These are phyloP conservation scores for Plagiodera versicolora DNA, from an alignment of 2,888 invertebrate genomes.

Conservation along the genomic window DNA sequence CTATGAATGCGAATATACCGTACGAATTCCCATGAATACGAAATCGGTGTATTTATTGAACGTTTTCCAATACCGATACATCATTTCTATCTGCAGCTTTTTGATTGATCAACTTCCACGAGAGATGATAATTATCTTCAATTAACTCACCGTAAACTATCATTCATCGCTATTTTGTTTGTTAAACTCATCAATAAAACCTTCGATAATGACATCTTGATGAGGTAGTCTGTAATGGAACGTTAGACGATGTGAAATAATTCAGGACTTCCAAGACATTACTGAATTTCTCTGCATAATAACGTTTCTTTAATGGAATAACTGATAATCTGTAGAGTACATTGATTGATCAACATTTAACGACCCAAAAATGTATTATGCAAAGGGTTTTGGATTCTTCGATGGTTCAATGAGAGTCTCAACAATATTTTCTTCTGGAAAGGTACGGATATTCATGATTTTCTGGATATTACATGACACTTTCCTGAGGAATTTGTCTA, in stretches of 20 bases:
- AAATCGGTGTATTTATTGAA: background rate
- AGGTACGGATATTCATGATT: too few relatives aligned
- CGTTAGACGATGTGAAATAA: background rate
- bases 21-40: constrained; percentile 15
- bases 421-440: too few relatives aligned
- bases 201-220: background rate
- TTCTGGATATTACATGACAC: too few relatives aligned
- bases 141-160: too few relatives aligned
- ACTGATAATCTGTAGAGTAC: background rate
- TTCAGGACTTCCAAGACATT: background rate
- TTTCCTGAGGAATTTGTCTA: too few relatives aligned
- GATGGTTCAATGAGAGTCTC: too few relatives aligned
- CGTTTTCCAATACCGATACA: too few relatives aligned
- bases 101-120: too few relatives aligned
- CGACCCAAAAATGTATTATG: background rate
- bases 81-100: too few relatives aligned
- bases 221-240: background rate
- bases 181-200: too few relatives aligned
- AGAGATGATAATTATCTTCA: too few relatives aligned
- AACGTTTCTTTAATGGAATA: background rate
- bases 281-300: background rate
- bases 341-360: background rate
- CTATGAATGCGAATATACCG: constrained; percentile 22
- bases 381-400: background rate
- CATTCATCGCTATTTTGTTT: too few relatives aligned